Conservation (phyloP, 2,888 invertebrate genomes). For the Lasioglossum vierecki region DNA sequence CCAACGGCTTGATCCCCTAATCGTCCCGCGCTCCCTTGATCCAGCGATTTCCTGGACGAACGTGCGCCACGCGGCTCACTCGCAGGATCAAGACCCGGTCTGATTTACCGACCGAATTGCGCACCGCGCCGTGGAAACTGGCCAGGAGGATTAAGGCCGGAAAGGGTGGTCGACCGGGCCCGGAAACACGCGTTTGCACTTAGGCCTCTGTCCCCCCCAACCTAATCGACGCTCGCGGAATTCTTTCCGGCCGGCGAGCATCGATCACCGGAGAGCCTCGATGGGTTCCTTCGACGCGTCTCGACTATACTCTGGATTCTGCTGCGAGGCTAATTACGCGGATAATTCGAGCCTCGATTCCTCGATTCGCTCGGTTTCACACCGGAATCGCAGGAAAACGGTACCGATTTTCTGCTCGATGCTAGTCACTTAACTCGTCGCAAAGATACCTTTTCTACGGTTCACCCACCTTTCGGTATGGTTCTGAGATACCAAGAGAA, state of each 20-base stretch:
- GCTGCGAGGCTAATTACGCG: neutral
- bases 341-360: neutral
- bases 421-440: neutral
- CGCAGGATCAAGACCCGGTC: slow-evolving; percentile 46
- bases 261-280: neutral
- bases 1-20: slow-evolving; percentile 64
- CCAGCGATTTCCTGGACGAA: slow-evolving; percentile 15
- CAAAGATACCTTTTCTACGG: neutral
- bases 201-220: slow-evolving; percentile 69
- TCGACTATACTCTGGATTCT: neutral
- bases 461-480: neutral
- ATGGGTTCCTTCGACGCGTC: slow-evolving; percentile 1
- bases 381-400: neutral
- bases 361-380: neutral
- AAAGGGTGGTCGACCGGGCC: slow-evolving; percentile 60
- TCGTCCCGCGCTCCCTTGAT: slow-evolving; percentile 62
- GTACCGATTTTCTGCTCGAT: neutral
- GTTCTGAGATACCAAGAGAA: neutral
- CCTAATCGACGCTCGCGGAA: neutral
- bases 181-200: slow-evolving; percentile 81
- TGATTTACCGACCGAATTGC: slow-evolving; percentile 68
- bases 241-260: neutral
- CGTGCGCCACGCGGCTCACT: neutral
- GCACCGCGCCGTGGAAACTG: slow-evolving; percentile 49
- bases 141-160: slow-evolving; percentile 61